Base-by-base conservation (phyloP, 2,113 vertebrate genomes). In the Brachyistius frenatus region DNA sequence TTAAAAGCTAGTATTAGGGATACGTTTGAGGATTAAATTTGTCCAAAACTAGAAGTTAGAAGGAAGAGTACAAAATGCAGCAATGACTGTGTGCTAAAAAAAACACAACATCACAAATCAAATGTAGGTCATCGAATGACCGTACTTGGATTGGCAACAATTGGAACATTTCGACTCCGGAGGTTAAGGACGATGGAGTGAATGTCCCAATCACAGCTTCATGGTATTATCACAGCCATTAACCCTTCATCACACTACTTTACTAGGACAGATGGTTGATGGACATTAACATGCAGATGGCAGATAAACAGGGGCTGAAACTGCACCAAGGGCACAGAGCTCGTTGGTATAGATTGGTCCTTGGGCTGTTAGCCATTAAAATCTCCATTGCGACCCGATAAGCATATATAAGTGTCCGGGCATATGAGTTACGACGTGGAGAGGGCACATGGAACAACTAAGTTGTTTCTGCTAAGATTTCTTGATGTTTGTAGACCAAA, bases 181-280 rank as follows among this genome's bases (percentile, higher is more conserved):
- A 23, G 9, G 68, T 58, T 57, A 30, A 33, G 23, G 52, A n/a
- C 1, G 0, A 3, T 65, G 50, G 9, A 44, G 41, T 44, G 10
- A 44, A 44, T 66, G 10, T 50, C 52, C n/a, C 33, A 64, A 10
- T 72, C 47, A 30, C 3, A 35, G 44, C 32, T 49, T 47, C 14
- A 5, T 39, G 44, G 56, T 30, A 52, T 62, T 8, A 2, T 50
- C 16, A 56, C 35, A 68, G 65, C 63, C 55, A 62, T 79, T 78
- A 65, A 82, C 55, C 73, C 50, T 66, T 65, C 35, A 32, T 53
- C 63, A 39, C 70, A 37, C 31, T 8, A 11, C 39, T 37, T 65
- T 9, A 65, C 36, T 41, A 50, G 13, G 33, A 73, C 80, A 82
- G 73, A 80, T 82, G 73, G 72, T 74, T 71, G 35, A 49, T 33